Conservation (phyloP, 2,113 vertebrate species). For the Bettongia penicillata region DNA sequence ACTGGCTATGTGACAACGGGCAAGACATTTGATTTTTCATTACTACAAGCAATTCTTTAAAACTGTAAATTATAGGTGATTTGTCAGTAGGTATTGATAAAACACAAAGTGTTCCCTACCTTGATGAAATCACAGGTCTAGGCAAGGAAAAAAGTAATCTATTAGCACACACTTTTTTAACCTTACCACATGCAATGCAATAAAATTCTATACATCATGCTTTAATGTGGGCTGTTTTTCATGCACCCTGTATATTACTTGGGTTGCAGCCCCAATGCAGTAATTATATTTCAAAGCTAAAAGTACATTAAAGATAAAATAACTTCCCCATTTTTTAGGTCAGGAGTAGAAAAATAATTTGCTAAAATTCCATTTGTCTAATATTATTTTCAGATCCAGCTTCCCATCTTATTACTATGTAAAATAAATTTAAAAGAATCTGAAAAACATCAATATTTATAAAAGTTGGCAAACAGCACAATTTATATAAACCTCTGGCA, state of each 20-base stretch:
- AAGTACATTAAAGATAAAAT: not conserved
- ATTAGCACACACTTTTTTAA: not conserved
- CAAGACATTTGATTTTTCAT: not conserved
- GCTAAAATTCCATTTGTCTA: not conserved
- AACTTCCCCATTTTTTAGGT: not conserved
- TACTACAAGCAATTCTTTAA: not conserved
- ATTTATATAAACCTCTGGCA: not conserved
- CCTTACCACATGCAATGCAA: not conserved
- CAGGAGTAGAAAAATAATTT: not conserved
- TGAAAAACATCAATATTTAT: constrained; percentile 17
- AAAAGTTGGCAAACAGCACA: not conserved
- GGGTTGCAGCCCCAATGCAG: not conserved
- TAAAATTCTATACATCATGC: not conserved
- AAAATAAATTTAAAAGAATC: not conserved
- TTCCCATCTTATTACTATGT: not conserved
- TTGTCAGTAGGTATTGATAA: not conserved
- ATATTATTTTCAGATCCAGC: not conserved
- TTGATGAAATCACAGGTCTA: not conserved
- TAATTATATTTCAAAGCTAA: not conserved
- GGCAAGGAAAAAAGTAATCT: not conserved
- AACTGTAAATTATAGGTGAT: not conserved
- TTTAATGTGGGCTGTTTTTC: not conserved
- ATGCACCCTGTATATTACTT: not conserved
- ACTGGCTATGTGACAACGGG: not conserved
- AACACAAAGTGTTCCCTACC: not conserved